Conservation (phyloP, 1,140 invertebrate species). For the Anadara kagoshimensis region DNA sequence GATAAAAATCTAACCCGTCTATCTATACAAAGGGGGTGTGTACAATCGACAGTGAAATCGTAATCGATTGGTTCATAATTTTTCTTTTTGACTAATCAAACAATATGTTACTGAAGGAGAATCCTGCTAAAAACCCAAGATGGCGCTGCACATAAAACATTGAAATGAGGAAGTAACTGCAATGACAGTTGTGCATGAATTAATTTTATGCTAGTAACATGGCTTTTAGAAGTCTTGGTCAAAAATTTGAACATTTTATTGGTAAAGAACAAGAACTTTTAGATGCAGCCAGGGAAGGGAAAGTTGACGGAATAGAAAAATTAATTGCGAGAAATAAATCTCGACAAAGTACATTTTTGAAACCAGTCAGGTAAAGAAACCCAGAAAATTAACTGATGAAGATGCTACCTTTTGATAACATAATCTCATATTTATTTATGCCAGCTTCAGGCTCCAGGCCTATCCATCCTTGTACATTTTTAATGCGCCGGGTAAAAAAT, state of each 20-base stretch:
- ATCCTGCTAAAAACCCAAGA: constrained; percentile 18
- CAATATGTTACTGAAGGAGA: background rate
- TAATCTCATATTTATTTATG: too few relatives aligned
- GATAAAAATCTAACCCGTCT: too few relatives aligned
- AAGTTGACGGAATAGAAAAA: constrained; percentile 91
- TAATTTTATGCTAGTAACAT: constrained; percentile 16
- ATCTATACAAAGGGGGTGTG: too few relatives aligned
- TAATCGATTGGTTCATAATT: constrained; percentile 11
- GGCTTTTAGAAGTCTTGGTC: background rate
- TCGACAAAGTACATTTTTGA: constrained; percentile 1
- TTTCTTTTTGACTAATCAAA: constrained; percentile 3
- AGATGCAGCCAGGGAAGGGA: constrained; percentile 94
- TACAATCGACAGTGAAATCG: background rate
- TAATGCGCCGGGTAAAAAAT: too few relatives aligned
- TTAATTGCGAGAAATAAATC: constrained; percentile 74
- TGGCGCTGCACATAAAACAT: constrained; percentile 35
- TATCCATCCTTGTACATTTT: too few relatives aligned
- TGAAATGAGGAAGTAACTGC: constrained; percentile 33
- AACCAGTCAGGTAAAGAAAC: too few relatives aligned
- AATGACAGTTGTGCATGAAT: background rate
- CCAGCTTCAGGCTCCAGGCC: too few relatives aligned
- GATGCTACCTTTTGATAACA: too few relatives aligned
- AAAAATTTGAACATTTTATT: constrained; percentile 71
- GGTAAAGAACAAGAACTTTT: constrained; percentile 94
- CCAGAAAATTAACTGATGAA: too few relatives aligned